These are phyloP conservation scores for Gandaritis pyraliata DNA, from an alignment of 2,888 invertebrate species.

Conservation along the genomic window DNA sequence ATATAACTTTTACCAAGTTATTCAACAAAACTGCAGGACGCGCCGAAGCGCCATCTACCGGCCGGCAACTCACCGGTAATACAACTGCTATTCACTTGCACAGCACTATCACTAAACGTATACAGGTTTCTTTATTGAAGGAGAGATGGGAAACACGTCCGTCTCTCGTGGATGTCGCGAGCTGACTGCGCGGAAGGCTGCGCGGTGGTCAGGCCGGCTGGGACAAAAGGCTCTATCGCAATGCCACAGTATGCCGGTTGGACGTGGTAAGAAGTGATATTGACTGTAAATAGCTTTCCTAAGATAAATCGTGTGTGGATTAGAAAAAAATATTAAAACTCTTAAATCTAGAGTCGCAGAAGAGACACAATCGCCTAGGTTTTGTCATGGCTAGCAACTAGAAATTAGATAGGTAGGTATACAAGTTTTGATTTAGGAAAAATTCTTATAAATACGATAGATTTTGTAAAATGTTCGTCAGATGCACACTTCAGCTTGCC, in stretches of 20 bases:
- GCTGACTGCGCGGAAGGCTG: constrained; percentile 52
- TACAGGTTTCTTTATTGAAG: constrained; percentile 34
- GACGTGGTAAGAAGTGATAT: constrained; percentile 27
- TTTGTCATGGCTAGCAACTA: too few relatives aligned
- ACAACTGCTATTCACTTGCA: constrained; percentile 29
- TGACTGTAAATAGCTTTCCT: constrained; percentile 4
- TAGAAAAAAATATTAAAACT: not conserved
- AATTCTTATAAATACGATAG: too few relatives aligned
- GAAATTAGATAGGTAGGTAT: too few relatives aligned
- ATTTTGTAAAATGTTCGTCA: too few relatives aligned
- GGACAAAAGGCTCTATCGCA: constrained; percentile 59
- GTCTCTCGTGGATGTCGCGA: constrained; percentile 53
- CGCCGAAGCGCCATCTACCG: constrained; percentile 70
- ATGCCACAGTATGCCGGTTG: constrained; percentile 54
- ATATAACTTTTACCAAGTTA: constrained; percentile 23
- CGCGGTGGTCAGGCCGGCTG: constrained; percentile 51
- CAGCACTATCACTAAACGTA: constrained; percentile 39
- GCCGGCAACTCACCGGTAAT: constrained; percentile 43
- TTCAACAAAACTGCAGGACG: constrained; percentile 65
- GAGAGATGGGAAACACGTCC: constrained; percentile 47
- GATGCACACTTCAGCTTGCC: too few relatives aligned
- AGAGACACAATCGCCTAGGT: too few relatives aligned
- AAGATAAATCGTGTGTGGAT: not conserved
- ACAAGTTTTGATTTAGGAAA: too few relatives aligned
- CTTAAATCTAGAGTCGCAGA: too few relatives aligned